Conservation (phyloP, 1,140 invertebrate species). For the Penaeus chinensis region DNA sequence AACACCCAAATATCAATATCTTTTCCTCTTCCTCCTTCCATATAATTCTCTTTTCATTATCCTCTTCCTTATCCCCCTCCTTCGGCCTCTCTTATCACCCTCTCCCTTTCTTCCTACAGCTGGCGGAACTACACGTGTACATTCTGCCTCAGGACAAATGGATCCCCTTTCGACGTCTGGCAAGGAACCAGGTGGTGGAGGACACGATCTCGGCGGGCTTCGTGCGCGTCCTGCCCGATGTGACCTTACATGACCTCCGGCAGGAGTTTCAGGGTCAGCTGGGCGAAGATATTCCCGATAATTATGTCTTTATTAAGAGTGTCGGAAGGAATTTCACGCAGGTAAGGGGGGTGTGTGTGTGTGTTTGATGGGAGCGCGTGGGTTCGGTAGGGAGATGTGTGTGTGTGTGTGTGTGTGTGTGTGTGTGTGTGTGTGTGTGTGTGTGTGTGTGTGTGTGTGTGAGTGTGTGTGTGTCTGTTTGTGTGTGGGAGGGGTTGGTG, state of each 20-base stretch:
- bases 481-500: too few relatives aligned
- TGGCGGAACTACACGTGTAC: constrained; percentile 60
- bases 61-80: background rate
- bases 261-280: constrained; percentile 45
- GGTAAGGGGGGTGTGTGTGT: background rate
- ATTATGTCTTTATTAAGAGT: constrained; percentile 60
- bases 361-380: too few relatives aligned
- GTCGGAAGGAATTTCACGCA: constrained; percentile 62
- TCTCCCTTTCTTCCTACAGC: constrained; percentile 31
- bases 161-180: constrained; percentile 61
- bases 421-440: too few relatives aligned
- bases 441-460: too few relatives aligned
- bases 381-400: too few relatives aligned
- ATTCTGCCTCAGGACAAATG: constrained; percentile 59
- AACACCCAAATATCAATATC: too few relatives aligned
- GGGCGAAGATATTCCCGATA: constrained; percentile 49
- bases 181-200: constrained; percentile 56
- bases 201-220: constrained; percentile 62
- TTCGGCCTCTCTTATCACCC: background rate
- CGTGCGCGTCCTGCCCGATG: constrained; percentile 44
- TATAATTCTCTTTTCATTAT: background rate
- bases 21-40: too few relatives aligned
- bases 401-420: too few relatives aligned
- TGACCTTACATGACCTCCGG: constrained; percentile 51
- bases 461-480: too few relatives aligned